Evolutionary conservation across 92 coral and sea anemone genomes (phyloP).

Genomic region (Porites cylindrica): DNA sequence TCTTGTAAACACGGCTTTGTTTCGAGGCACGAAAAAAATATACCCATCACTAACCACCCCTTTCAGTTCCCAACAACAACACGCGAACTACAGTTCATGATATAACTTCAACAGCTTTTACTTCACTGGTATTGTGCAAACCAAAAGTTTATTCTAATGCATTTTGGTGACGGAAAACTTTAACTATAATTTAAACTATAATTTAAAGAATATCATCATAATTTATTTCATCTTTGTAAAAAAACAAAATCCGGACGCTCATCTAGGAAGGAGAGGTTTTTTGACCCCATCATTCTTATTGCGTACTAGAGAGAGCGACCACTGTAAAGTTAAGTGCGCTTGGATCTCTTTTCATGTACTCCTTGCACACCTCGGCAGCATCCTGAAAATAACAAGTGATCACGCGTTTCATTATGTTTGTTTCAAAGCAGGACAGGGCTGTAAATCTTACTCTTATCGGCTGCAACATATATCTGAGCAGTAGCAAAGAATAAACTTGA

Average conservation of each 20-base stretch:
- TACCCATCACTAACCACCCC: too few relatives aligned
- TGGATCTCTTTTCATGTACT: conserved; percentile 94
- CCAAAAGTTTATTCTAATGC: background rate
- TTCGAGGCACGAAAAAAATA: too few relatives aligned
- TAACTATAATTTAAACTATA: background rate
- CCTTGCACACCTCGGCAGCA: conserved; percentile 92
- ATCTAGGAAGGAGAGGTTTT: background rate
- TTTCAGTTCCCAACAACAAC: too few relatives aligned
- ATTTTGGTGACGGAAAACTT: background rate
- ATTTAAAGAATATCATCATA: background rate
- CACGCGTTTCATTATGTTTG: too few relatives aligned
- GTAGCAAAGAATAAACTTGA: too few relatives aligned
- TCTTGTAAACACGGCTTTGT: too few relatives aligned
- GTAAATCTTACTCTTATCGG: too few relatives aligned
- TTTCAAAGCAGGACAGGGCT: too few relatives aligned
- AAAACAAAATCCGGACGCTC: background rate
- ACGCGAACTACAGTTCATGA: too few relatives aligned
- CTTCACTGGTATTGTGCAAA: background rate
- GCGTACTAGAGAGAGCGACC: conserved; percentile 67
- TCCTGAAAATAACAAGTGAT: conserved; percentile 61
- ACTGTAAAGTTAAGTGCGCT: conserved; percentile 82
- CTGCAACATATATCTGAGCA: too few relatives aligned
- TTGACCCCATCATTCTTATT: background rate
- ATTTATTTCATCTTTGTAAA: background rate
- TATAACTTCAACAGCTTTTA: background rate